Evolutionary conservation across 2,888 invertebrate genomes (phyloP).

Genomic region (Elgonia sp.): DNA sequence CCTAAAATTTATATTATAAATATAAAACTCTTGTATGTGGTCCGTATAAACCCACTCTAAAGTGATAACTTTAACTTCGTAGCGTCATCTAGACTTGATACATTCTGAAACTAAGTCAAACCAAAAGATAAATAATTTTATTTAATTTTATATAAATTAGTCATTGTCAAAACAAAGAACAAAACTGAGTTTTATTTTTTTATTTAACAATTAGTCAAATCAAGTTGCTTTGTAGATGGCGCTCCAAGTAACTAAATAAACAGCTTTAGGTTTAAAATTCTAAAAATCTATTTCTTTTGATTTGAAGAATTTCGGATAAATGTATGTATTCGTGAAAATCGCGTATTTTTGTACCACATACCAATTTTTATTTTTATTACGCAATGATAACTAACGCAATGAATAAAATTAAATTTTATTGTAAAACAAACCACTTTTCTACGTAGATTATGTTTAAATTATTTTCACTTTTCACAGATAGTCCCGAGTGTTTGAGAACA

Average conservation of each 20-base stretch:
- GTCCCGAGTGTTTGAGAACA: too few species aligned
- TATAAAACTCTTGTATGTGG: too few species aligned
- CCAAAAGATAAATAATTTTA: neutral
- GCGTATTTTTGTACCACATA: too few species aligned
- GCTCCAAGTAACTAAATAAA: slow-evolving; percentile 3
- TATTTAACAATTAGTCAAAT: neutral
- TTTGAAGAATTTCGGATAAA: neutral
- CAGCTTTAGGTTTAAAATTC: neutral
- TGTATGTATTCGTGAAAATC: neutral
- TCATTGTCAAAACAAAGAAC: neutral
- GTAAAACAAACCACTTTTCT: too few species aligned
- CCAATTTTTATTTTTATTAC: too few species aligned
- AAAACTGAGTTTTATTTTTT: neutral
- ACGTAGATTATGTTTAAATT: too few species aligned
- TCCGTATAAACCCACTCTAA: slow-evolving; percentile 24
- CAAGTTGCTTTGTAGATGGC: slow-evolving; percentile 4
- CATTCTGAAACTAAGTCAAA: neutral
- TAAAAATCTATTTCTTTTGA: neutral
- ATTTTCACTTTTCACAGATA: too few species aligned
- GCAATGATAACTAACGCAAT: too few species aligned
- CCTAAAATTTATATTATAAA: slow-evolving; percentile 38
- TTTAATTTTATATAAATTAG: too few species aligned
- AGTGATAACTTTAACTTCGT: slow-evolving; percentile 11
- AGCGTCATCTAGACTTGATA: slow-evolving; percentile 36
- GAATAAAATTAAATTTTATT: too few species aligned